Conservation (phyloP, 2,888 invertebrate species). For the Perizoma affinitatum region DNA sequence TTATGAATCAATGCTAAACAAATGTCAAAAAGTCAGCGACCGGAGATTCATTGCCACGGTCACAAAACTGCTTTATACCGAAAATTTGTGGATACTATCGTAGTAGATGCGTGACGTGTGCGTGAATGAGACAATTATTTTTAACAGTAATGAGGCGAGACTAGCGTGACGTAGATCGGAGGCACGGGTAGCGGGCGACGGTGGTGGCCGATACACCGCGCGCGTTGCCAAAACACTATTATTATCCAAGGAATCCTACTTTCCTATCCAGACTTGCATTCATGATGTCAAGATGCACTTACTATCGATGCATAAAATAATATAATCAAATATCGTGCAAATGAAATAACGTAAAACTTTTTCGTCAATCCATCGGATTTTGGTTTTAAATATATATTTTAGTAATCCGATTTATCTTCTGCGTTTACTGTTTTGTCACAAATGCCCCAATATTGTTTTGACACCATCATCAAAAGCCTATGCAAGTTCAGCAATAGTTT, state of each 20-base stretch:
- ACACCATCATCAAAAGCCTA: no score
- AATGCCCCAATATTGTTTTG: no score
- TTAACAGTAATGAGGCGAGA: conserved; percentile 68
- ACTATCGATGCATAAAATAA: conserved; percentile 2
- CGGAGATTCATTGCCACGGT: conserved; percentile 67
- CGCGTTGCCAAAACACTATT: conserved; percentile 69
- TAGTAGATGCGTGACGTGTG: conserved; percentile 70
- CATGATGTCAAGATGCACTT: conserved; percentile 20
- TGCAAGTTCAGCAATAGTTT: no score
- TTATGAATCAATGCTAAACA: conserved; percentile 45
- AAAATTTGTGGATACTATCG: conserved; percentile 79
- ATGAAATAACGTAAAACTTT: no score
- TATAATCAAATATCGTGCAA: conserved; percentile 4
- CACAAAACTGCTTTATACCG: conserved; percentile 71
- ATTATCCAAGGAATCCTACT: conserved; percentile 45
- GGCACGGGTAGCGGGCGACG: conserved; percentile 43
- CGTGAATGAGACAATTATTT: conserved; percentile 82
- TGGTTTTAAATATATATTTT: no score
- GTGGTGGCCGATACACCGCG: conserved; percentile 44
- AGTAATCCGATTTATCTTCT: no score
- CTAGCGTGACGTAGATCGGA: conserved; percentile 47
- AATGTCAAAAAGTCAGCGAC: conserved; percentile 54
- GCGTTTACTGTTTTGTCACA: no score
- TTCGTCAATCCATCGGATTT: no score
- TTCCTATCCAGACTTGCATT: conserved; percentile 32